These are phyloP conservation scores for Cryptus armator DNA, from an alignment of 2,888 invertebrate genomes.

Conservation along the genomic window DNA sequence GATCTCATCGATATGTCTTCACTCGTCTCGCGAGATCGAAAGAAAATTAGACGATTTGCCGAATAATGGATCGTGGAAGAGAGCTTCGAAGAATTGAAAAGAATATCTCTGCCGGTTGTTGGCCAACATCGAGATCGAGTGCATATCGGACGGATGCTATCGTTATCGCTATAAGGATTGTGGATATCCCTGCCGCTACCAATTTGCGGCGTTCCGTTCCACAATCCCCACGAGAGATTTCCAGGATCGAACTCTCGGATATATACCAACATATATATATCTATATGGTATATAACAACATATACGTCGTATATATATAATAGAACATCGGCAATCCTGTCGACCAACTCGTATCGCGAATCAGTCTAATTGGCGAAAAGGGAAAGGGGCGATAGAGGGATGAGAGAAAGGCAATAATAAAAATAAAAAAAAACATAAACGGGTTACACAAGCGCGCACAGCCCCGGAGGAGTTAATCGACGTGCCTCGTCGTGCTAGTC, in stretches of 20 bases:
- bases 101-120: slow-evolving; percentile 22
- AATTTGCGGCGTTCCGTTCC: slow-evolving; percentile 36
- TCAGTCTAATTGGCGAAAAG: slow-evolving; percentile 45
- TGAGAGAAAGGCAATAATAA: slow-evolving; percentile 33
- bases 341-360: slow-evolving; percentile 28
- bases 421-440: slow-evolving; percentile 42
- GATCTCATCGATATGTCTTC: slow-evolving; percentile 23
- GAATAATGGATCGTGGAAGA: slow-evolving; percentile 7
- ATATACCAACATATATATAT: slow-evolving; percentile 7
- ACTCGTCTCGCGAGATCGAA: neutral
- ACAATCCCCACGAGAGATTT: slow-evolving; percentile 33
- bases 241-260: slow-evolving; percentile 22
- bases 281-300: neutral
- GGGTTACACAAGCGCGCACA: slow-evolving; percentile 36
- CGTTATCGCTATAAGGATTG: slow-evolving; percentile 43
- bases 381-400: slow-evolving; percentile 20
- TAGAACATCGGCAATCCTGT: slow-evolving; percentile 42
- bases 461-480: slow-evolving; percentile 61
- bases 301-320: neutral
- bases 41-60: slow-evolving; percentile 44
- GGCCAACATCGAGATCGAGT: slow-evolving; percentile 27
- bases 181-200: slow-evolving; percentile 26
- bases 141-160: slow-evolving; percentile 23
- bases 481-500: slow-evolving; percentile 52
- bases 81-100: neutral